phyloP scores from a whole-genome alignment of 2,113 vertebrate species.

The Diadophis punctatus region DNA sequence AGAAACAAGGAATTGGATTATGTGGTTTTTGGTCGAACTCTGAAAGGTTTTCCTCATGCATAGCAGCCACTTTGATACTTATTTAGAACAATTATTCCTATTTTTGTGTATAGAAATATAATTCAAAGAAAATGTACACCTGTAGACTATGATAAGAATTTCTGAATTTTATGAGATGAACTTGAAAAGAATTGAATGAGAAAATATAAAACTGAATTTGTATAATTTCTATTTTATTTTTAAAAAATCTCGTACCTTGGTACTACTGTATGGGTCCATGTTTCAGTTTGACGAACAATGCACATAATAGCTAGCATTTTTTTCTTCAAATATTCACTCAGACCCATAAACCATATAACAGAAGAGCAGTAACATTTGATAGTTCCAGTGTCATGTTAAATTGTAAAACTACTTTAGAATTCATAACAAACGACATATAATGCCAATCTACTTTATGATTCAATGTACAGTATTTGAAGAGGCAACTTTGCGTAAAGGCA shows the following conservation, averaged over 20 bases:
- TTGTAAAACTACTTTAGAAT: background rate
- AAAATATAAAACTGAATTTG: conserved; percentile 55
- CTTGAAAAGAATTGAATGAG: conserved; percentile 29
- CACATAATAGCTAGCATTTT: conserved; percentile 56
- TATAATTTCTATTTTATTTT: conserved; percentile 48
- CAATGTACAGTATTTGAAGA: background rate
- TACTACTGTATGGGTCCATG: conserved; percentile 26
- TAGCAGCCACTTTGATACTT: background rate
- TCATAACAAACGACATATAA: background rate
- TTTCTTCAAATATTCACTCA: conserved; percentile 53
- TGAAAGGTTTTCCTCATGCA: background rate
- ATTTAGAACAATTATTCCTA: background rate
- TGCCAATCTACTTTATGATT: background rate
- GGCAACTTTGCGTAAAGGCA: background rate
- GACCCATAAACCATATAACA: conserved; percentile 50
- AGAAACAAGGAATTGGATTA: background rate
- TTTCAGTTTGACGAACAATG: conserved; percentile 47
- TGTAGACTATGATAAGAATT: background rate
- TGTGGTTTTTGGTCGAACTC: background rate
- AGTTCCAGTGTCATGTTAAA: conserved; percentile 36
- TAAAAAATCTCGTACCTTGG: conserved; percentile 40
- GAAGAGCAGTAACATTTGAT: conserved; percentile 58
- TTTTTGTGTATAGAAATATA: background rate
- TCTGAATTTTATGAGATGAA: background rate
- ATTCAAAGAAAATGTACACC: background rate